Conservation (phyloP, 2,113 vertebrate genomes). For the Neodon shergylaensis region DNA sequence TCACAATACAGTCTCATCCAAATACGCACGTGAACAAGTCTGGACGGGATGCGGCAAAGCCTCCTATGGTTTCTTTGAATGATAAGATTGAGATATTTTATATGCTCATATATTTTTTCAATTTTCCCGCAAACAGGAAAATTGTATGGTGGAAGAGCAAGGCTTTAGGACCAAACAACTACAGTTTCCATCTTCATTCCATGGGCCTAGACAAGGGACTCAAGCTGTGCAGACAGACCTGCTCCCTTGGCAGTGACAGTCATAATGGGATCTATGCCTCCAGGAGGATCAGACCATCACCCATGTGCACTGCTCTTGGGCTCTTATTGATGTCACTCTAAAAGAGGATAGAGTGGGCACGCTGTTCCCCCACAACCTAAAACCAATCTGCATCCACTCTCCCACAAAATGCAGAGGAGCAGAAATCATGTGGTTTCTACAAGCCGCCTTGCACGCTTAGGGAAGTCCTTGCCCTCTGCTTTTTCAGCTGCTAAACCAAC, state of each 20-base stretch:
- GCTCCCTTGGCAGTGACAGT: background rate
- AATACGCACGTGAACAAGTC: background rate
- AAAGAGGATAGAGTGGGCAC: background rate
- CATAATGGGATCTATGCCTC: background rate
- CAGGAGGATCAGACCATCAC: rapidly evolving
- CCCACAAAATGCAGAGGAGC: background rate
- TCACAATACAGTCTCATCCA: background rate
- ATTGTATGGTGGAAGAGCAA: background rate
- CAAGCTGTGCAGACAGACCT: background rate
- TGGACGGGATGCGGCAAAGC: background rate
- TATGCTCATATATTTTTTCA: background rate
- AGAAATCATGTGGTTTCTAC: background rate
- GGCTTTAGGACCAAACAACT: background rate
- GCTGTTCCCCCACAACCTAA: background rate
- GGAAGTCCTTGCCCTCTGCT: background rate
- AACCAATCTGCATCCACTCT: background rate
- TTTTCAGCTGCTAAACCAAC: background rate
- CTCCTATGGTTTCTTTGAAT: background rate
- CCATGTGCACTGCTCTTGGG: background rate
- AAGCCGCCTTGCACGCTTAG: no score
- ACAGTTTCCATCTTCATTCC: background rate
- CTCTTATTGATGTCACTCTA: background rate
- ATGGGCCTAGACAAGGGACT: background rate
- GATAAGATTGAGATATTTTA: background rate
- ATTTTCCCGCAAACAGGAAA: background rate